phyloP scores from a whole-genome alignment of 2,113 vertebrate genomes.

The Pangasianodon hypophthalmus region DNA sequence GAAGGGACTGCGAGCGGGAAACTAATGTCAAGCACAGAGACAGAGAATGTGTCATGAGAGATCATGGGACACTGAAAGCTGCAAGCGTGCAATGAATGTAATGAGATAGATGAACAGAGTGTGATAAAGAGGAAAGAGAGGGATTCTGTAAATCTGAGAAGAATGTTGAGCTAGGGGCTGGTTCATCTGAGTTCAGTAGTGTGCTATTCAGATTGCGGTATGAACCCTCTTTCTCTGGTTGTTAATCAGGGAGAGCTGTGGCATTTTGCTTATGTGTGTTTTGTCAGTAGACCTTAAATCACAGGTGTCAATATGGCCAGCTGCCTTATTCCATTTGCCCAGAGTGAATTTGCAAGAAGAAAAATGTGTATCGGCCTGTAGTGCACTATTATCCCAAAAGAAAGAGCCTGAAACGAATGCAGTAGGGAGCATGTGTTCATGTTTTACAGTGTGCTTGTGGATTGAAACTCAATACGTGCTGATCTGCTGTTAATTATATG shows the following conservation, averaged over 20 bases:
- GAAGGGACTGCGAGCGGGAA: background rate
- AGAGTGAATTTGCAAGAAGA: background rate
- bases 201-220: background rate
- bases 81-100: background rate
- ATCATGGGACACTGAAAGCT: background rate
- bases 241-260: constrained; percentile 24
- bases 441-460: background rate
- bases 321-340: background rate
- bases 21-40: constrained; percentile 9
- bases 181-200: background rate
- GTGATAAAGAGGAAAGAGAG: background rate
- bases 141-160: background rate
- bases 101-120: background rate
- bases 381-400: background rate
- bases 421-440: background rate
- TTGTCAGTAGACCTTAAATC: background rate
- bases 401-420: background rate
- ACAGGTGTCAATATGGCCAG: background rate
- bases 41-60: background rate
- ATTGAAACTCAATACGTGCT: background rate
- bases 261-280: constrained; percentile 47
- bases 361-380: background rate
- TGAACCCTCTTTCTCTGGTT: background rate
- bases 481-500: background rate
- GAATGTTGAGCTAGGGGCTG: background rate